Conservation (phyloP, 2,797 vertebrate species). For the Enteromius trimaculatus region DNA sequence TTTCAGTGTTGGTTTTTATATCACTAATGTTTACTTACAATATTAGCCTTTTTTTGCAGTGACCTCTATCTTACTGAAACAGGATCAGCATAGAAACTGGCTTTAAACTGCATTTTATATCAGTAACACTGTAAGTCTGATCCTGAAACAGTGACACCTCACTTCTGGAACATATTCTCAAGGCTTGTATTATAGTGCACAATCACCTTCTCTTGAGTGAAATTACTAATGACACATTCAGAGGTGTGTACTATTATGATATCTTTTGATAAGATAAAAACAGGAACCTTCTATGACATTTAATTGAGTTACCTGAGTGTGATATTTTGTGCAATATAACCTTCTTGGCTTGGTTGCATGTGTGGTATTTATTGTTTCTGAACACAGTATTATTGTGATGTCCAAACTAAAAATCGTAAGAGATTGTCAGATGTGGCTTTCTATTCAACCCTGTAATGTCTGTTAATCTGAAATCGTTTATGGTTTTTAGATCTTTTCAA, state of each 20-base stretch:
- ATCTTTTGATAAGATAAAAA: slow-evolving; percentile 54
- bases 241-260: slow-evolving; percentile 46
- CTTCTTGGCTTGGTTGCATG: slow-evolving; percentile 40
- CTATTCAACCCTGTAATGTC: background rate
- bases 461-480: background rate
- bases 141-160: background rate
- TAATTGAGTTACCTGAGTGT: slow-evolving; percentile 57
- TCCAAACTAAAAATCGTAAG: slow-evolving; percentile 9
- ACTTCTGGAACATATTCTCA: slow-evolving; percentile 17
- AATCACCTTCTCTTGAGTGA: slow-evolving; percentile 19
- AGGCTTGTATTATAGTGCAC: slow-evolving; percentile 11
- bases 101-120: background rate
- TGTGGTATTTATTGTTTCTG: slow-evolving; percentile 61
- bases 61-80: background rate
- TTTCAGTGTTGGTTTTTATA: slow-evolving; percentile 20
- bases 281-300: slow-evolving; percentile 45
- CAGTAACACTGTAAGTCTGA: background rate
- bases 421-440: slow-evolving; percentile 2
- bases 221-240: slow-evolving; percentile 31
- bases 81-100: slow-evolving; percentile 3
- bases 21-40: slow-evolving; percentile 17
- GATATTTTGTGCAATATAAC: slow-evolving; percentile 75
- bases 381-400: slow-evolving; percentile 15
- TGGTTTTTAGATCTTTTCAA: background rate
- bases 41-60: background rate